Percentiles rank a stretch among this genome's conserved stretches.
phyloP scores from a whole-genome alignment of 2,113 vertebrate species.

The Spea multiplicata region DNA sequence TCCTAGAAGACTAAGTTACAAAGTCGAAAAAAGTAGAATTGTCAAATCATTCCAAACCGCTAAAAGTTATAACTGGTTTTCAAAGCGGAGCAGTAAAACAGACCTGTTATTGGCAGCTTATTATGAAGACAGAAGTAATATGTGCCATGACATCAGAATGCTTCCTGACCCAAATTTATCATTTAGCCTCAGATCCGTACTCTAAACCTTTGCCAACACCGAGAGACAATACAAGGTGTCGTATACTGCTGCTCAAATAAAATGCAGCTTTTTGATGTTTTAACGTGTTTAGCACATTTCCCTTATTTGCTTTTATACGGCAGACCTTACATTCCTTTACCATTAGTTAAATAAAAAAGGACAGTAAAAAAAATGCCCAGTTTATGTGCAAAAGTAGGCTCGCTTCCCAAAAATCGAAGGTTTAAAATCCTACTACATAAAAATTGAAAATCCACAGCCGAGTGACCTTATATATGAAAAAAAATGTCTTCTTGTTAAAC shows the following conservation, averaged over 20 bases:
- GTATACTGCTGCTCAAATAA: constrained; percentile 61
- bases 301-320: constrained; percentile 70
- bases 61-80: constrained; percentile 64
- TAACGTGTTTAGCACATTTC: constrained; percentile 78
- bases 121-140: constrained; percentile 65
- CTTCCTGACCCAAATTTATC: constrained; percentile 65
- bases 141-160: constrained; percentile 65
- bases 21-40: constrained; percentile 53
- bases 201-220: constrained; percentile 52
- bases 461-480: constrained; percentile 66
- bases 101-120: constrained; percentile 69
- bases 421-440: constrained; percentile 50
- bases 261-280: constrained; percentile 67
- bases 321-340: constrained; percentile 62
- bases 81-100: constrained; percentile 66
- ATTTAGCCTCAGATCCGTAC: constrained; percentile 57
- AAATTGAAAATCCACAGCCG: constrained; percentile 63
- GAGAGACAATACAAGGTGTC: constrained; percentile 49
- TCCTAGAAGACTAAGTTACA: not conserved
- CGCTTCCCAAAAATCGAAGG: constrained; percentile 69
- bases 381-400: constrained; percentile 49
- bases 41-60: constrained; percentile 70
- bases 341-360: constrained; percentile 63
- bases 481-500: constrained; percentile 82
- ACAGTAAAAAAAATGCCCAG: constrained; percentile 17